These are phyloP conservation scores for Shargacucullia verbasci DNA, from an alignment of 2,888 invertebrate genomes.

Conservation along the genomic window DNA sequence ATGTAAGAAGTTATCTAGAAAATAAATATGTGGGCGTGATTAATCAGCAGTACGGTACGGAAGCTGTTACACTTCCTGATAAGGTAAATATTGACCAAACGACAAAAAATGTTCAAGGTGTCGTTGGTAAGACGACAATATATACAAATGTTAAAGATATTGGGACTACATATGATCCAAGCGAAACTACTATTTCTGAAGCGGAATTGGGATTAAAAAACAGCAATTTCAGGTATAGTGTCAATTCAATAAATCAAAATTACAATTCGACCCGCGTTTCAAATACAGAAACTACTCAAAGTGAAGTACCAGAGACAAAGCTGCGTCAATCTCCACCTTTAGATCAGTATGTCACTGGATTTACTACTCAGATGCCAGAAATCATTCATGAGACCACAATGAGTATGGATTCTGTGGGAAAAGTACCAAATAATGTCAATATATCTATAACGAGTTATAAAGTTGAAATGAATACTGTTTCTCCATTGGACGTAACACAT, in stretches of 20 bases:
- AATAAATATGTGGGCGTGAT: no score
- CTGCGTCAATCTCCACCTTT: neutral
- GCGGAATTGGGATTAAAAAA: no score
- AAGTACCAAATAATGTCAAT: neutral
- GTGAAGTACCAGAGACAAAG: neutral
- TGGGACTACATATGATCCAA: neutral
- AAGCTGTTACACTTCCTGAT: no score
- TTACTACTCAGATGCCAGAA: neutral
- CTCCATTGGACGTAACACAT: neutral
- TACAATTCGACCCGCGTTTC: neutral
- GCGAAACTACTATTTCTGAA: neutral
- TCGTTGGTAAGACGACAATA: neutral
- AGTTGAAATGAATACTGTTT: conserved; percentile 7
- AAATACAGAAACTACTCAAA: neutral
- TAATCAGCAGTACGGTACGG: neutral
- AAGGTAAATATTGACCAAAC: neutral
- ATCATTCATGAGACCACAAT: neutral
- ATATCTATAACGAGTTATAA: neutral
- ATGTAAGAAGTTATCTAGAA: no score
- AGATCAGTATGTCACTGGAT: neutral
- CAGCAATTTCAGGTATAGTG: neutral
- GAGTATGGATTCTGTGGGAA: neutral
- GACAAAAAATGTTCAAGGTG: neutral
- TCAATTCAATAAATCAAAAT: neutral
- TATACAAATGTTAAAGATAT: neutral